These are phyloP conservation scores for Chionis minor DNA, from an alignment of 2,113 vertebrate genomes.

Conservation along the genomic window DNA sequence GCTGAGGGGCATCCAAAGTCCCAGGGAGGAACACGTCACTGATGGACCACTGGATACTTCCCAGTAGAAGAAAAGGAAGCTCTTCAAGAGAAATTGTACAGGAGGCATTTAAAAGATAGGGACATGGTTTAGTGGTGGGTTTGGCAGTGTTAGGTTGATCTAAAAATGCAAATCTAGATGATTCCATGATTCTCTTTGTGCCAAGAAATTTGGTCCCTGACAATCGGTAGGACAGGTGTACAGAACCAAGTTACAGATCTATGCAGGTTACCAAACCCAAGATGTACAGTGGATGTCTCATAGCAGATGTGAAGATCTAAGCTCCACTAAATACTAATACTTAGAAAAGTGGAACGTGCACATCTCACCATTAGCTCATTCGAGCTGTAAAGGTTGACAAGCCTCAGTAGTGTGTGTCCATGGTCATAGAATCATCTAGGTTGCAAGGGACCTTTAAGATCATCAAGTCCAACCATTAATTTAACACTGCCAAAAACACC, in stretches of 20 bases:
- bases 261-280: background rate
- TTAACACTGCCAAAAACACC: no score
- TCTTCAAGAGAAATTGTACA: background rate
- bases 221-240: rapidly evolving
- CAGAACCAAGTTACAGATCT: background rate
- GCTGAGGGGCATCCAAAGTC: background rate
- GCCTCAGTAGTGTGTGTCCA: background rate
- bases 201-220: background rate
- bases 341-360: rapidly evolving
- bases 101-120: background rate
- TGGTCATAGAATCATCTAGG: no score
- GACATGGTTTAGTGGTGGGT: no score
- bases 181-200: rapidly evolving
- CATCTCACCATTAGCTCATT: background rate
- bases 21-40: background rate
- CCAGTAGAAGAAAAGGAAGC: background rate
- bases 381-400: background rate
- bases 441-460: no score
- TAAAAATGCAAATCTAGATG: no score
- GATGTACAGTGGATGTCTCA: rapidly evolving
- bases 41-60: background rate
- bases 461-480: no score
- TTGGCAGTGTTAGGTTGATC: no score
- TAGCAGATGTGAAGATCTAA: background rate
- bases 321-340: background rate